Percentiles rank a stretch among this genome's conserved stretches.
phyloP scores from a whole-genome alignment of 1,140 invertebrate species.

The Schlechtendalia chinensis region DNA sequence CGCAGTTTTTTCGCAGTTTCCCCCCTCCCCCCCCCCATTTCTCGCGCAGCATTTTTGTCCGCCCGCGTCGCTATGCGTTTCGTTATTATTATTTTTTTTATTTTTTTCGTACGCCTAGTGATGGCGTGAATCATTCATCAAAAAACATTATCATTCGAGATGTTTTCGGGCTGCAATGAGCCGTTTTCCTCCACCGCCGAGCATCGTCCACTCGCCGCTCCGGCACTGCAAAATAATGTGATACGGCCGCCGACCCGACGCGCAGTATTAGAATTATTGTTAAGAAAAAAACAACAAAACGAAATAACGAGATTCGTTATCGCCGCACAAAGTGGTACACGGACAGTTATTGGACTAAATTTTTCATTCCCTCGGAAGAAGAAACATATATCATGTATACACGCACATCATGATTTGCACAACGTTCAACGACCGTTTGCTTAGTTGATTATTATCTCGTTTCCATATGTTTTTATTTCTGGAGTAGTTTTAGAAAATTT shows the following conservation, averaged over 20 bases:
- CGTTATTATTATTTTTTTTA: not conserved
- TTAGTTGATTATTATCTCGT: too few species aligned
- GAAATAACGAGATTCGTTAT: not conserved
- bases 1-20: not conserved
- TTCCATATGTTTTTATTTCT: too few species aligned
- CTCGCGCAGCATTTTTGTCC: not conserved
- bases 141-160: constrained; percentile 41
- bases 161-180: not conserved
- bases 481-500: too few species aligned
- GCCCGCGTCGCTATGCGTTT: not conserved
- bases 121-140: constrained; percentile 34
- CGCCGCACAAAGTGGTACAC: constrained; percentile 15
- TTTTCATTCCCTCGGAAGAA: constrained; percentile 2
- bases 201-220: not conserved
- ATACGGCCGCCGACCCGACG: not conserved
- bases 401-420: not conserved
- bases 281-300: not conserved
- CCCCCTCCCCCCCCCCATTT: not conserved
- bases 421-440: too few species aligned
- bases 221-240: not conserved
- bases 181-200: not conserved
- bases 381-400: not conserved
- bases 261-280: constrained; percentile 2
- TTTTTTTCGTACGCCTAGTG: not conserved
- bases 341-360: constrained; percentile 7